Evolutionary conservation across 2,888 invertebrate genomes (phyloP).

Genomic region (Osmoderma eremita): DNA sequence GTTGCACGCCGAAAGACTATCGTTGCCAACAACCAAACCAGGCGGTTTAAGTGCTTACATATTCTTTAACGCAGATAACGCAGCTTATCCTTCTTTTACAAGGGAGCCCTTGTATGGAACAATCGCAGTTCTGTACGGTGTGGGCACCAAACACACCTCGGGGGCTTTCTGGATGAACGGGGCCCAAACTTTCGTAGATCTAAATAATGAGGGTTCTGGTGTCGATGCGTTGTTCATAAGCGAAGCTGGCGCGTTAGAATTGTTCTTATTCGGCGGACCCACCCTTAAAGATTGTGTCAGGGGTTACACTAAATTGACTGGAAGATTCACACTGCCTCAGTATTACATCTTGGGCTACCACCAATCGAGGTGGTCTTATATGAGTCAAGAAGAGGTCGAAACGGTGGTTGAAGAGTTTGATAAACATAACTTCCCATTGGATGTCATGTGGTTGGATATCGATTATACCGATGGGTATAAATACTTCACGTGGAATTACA

Average conservation of each 20-base stretch:
- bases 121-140: slow-evolving; percentile 92
- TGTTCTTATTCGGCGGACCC: slow-evolving; percentile 90
- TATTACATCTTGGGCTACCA: slow-evolving; percentile 90
- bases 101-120: slow-evolving; percentile 94
- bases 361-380: slow-evolving; percentile 97
- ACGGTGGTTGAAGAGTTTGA: slow-evolving; percentile 86
- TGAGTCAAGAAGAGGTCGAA: slow-evolving; percentile 90
- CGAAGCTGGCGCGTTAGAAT: slow-evolving; percentile 91
- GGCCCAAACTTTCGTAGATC: slow-evolving; percentile 44
- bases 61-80: slow-evolving; percentile 95
- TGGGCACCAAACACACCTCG: slow-evolving; percentile 22
- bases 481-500: slow-evolving; percentile 96
- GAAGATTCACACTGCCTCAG: slow-evolving; percentile 87
- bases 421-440: slow-evolving; percentile 88
- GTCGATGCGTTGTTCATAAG: slow-evolving; percentile 87
- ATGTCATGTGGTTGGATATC: slow-evolving; percentile 97
- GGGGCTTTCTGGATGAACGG: slow-evolving; percentile 45
- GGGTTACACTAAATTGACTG: slow-evolving; percentile 88
- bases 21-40: slow-evolving; percentile 79
- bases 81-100: slow-evolving; percentile 90
- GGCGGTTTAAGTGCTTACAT: slow-evolving; percentile 85
- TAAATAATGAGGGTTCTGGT: slow-evolving; percentile 59
- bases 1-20: slow-evolving; percentile 85
- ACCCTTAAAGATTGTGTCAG: slow-evolving; percentile 82
- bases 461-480: slow-evolving; percentile 96